Base-by-base conservation (phyloP, 1,140 invertebrate genomes). In the Helicoverpa zea region DNA sequence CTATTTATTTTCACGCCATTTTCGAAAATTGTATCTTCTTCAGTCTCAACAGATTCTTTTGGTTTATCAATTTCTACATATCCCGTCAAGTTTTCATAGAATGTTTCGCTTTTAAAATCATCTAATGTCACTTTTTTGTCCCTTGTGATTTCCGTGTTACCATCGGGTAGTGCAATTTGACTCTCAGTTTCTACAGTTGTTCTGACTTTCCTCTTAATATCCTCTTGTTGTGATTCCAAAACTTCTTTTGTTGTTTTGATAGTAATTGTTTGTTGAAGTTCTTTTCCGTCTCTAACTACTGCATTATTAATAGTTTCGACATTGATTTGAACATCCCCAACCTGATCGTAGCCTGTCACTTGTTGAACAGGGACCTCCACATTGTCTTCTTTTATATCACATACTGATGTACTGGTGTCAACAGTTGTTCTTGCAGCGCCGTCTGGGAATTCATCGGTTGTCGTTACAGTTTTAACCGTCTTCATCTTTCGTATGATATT, bases 241-340 rank as follows among this genome's bases (percentile, higher is more conserved):
- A 93, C 86, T 88, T 95, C 95, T 84, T 93, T 93, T 2, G 94
- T 95, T 11, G 90, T 95, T 16, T 90, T 94, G 47, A 88, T 94
- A 12, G 91, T 95, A 35, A 95, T 88, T n/a, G 89, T 89, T 92
- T 95, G 92, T 43, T 84, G 84, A 7, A 95, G 84, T 81, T 91
- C 80, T 83, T 89, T 89, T 10, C 92, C 93, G 82, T 95, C 87
- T 88, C 84, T 88, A 12, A 84, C 61, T 49, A 91, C 72, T n/a
- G 83, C 76, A 72, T 90, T 93, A 75, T 92, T 88, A 83, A 90
- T 80, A n/a, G 88, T 91, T 81, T 94, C 91, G 64, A 91, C 87
- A 81, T 82, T 86, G 29, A 94, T 87, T 52, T 86, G 86, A 80
- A 92, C 91, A 77, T 95, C 91, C 81, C 91, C 88, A 14, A 94